phyloP scores from a whole-genome alignment of 1,140 invertebrate species.

The Venturia canescens region DNA sequence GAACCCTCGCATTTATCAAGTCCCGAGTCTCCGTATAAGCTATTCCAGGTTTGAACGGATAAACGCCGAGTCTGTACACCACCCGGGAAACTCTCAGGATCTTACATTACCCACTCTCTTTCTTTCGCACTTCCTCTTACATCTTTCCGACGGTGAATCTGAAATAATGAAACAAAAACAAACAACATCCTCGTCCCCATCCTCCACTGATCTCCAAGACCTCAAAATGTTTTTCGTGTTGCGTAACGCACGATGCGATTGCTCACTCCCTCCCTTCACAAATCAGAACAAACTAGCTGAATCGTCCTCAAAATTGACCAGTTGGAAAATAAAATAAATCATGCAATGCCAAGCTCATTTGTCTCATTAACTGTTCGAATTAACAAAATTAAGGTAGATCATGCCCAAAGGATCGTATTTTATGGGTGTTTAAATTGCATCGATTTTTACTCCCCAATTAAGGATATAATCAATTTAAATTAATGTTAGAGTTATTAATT shows the following conservation, averaged over 20 bases:
- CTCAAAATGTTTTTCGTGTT: constrained; percentile 1
- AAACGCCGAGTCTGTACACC: constrained; percentile 47
- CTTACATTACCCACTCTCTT: neutral
- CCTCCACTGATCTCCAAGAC: neutral
- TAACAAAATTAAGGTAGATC: no score
- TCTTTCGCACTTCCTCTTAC: constrained; percentile 2
- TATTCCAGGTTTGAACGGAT: constrained; percentile 46
- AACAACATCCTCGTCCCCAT: neutral
- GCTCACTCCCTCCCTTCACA: constrained; percentile 7
- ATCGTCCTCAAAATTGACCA: neutral
- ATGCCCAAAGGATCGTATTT: no score
- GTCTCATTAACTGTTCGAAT: no score
- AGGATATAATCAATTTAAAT: no score
- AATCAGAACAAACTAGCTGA: constrained; percentile 8
- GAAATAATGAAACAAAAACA: neutral
- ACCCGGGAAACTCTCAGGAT: constrained; percentile 54
- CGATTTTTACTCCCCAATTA: no score
- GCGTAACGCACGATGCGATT: constrained; percentile 39
- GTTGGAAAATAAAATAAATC: neutral
- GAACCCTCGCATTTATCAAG: constrained; percentile 62
- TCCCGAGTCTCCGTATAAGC: constrained; percentile 43
- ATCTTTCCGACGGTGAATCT: neutral
- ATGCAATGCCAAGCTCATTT: neutral
- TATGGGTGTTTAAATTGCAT: no score
- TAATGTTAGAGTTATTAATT: no score